Evolutionary conservation across 1,140 invertebrate species (phyloP), one percentile per base, ranked within the genome.

Genomic region (Micrasema longulum): DNA sequence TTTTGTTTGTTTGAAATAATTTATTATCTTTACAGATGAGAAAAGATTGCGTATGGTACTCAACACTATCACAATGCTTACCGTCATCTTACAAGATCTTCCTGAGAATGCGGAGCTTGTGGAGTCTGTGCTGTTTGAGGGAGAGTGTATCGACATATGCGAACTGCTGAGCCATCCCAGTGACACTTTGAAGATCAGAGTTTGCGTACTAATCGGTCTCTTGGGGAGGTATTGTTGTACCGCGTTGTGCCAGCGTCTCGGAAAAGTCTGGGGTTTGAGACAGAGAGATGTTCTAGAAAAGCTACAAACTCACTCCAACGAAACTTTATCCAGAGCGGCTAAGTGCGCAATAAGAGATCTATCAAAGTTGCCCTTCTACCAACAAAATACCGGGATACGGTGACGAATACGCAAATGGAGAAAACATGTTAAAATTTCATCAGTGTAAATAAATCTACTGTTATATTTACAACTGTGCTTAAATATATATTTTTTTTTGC

Each of bases 31-130:
- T 88, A 72, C 88, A 93, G 82, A 88, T 86, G 77, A 88, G 83
- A 80, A 88, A 88, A 77, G 78, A 78, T 36, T 86, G 77, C 76
- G 88, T 68, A 81, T 93, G 65, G 86, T 90, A n/a, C 78, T 87
- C 43, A 89, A 93, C 80, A 80, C 92, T 26, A 76, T 94, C 9
- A 89, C 92, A 0, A 87, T 94, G 35, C 83, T 95, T 6, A 91
- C 88, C 76, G 91, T 91, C 11, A 86, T 94, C n/a, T 77, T 95
- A 6, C 87, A 92, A 72, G 89, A 89, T 57, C 80, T 91, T 6
- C 91, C 93, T 0, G 91, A 93, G 77, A 92, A 93, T 78, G 88
- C 88, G 0, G 89, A 90, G 66, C 84, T 94, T 0, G 89, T 95
- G 0, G 91, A 93, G 77, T 88, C 89, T 74, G 88, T 95, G 65